Evolutionary conservation across 1,140 invertebrate genomes (phyloP).

Genomic region (Drosophila watanabei): DNA sequence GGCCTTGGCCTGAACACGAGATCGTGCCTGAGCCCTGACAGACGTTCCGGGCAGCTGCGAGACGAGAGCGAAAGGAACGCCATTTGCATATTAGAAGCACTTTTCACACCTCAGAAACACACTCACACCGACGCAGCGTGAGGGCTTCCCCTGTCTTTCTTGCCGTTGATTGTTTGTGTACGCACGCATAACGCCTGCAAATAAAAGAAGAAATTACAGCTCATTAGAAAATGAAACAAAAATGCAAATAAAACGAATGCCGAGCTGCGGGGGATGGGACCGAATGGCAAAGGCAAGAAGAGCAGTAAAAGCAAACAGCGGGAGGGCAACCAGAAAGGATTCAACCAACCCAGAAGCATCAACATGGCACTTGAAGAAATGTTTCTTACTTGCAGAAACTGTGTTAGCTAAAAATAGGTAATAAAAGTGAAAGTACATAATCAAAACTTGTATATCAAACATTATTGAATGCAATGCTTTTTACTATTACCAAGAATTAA

Average conservation of each 20-base stretch:
- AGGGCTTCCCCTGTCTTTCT: constrained; percentile 2
- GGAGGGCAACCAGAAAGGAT: constrained; percentile 54
- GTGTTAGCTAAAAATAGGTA: no score
- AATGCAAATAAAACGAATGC: constrained; percentile 45
- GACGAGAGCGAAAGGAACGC: constrained; percentile 19
- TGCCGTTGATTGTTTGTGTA: constrained; percentile 72
- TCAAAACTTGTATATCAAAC: background rate
- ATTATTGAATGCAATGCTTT: background rate
- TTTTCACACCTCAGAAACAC: constrained; percentile 72
- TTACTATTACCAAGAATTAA: background rate
- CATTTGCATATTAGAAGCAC: constrained; percentile 80
- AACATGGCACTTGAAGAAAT: constrained; percentile 15
- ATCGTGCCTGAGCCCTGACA: constrained; percentile 16
- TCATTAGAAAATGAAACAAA: constrained; percentile 83
- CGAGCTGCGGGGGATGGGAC: constrained; percentile 46
- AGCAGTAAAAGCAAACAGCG: constrained; percentile 62
- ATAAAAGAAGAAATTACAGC: constrained; percentile 83
- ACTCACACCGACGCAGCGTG: constrained; percentile 26
- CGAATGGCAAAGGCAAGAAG: constrained; percentile 33
- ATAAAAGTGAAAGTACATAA: background rate
- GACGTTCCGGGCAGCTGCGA: constrained; percentile 4
- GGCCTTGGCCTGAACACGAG: constrained; percentile 40
- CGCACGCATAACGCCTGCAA: constrained; percentile 78
- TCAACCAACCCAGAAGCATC: constrained; percentile 31
- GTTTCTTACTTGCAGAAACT: no score